These are phyloP conservation scores for Ictalurus furcatus DNA, from an alignment of 2,113 vertebrate species.

Conservation along the genomic window DNA sequence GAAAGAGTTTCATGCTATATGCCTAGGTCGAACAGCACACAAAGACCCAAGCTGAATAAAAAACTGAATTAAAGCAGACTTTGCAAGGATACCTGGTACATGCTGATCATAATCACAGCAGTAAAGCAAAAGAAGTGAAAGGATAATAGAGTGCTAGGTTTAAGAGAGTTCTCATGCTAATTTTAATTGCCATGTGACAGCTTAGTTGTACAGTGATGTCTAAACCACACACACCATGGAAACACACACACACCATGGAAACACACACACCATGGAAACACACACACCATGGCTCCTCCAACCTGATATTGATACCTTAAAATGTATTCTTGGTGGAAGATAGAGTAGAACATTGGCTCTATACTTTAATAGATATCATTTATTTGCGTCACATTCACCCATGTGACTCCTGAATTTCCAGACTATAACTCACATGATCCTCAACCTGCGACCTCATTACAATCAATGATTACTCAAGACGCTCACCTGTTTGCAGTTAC, in stretches of 20 bases:
- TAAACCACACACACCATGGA: not conserved
- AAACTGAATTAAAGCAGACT: not conserved
- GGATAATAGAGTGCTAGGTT: not conserved
- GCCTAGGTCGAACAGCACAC: not conserved
- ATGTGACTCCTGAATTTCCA: not conserved
- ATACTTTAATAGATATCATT: not conserved
- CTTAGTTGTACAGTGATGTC: not conserved
- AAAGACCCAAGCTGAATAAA: constrained; percentile 12
- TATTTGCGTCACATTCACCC: not conserved
- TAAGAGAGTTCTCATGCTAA: not conserved
- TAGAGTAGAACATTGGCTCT: not conserved
- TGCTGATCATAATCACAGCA: not conserved
- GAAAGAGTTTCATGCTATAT: not conserved
- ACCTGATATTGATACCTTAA: not conserved
- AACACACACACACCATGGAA: not conserved
- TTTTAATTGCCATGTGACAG: not conserved
- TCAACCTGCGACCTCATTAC: not conserved
- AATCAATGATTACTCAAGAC: not conserved
- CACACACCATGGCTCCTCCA: not conserved
- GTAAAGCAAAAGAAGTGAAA: not conserved
- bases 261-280: not conserved
- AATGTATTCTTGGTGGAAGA: not conserved
- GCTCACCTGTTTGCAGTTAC: not conserved
- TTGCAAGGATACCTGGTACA: constrained; percentile 6
- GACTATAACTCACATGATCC: not conserved